Base-by-base conservation (phyloP, 2,113 vertebrate species). In the Nyctibius bracteatus region DNA sequence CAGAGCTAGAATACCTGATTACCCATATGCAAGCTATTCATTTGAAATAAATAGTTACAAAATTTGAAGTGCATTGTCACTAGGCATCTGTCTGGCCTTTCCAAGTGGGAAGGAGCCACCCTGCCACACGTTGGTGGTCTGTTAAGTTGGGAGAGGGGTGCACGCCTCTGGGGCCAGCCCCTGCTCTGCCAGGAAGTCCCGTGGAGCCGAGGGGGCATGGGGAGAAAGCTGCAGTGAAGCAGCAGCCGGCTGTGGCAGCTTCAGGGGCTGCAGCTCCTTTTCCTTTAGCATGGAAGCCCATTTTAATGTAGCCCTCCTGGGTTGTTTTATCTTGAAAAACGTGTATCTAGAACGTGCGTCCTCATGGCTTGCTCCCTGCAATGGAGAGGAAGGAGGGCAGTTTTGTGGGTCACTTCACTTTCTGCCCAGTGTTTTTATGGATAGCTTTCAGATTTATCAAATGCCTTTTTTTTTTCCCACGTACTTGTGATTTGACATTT, bases 401-500 rank as follows among this genome's bases (percentile, higher is more conserved):
- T 86, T 80, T 81, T n/a, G 20, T 46, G 37, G 10, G 31, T 62
- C 19, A 43, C n/a, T 24, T 62, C 28, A 20, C 54, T 77, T 73
- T 78, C 51, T 88, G 33, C 21, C 39, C 17, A 12, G 14, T 55
- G 47, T 66, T 86, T 88, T 81, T 77, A 78, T 23, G 19, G 51
- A 14, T 16, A 58, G 23, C 8, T 73, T 77, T 93, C 58, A 51
- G 55, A 81, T 81, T 88, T 78, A 37, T 47, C 71, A 62, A 62
- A 46, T 77, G 17, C 8, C 15, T 52, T 82, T 89, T 54, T 71
- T 84, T 4, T 35, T 33, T 19, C 3, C 24, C 23, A 10, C 6
- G 13, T 88, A 27, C 44, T 83, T 70, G 30, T 71, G 57, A 89
- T 78, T 67, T 96, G 88, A 71, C 46, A 78, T 86, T 91, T 88